phyloP scores from a whole-genome alignment of 1,140 invertebrate genomes.

The Diprion similis region DNA sequence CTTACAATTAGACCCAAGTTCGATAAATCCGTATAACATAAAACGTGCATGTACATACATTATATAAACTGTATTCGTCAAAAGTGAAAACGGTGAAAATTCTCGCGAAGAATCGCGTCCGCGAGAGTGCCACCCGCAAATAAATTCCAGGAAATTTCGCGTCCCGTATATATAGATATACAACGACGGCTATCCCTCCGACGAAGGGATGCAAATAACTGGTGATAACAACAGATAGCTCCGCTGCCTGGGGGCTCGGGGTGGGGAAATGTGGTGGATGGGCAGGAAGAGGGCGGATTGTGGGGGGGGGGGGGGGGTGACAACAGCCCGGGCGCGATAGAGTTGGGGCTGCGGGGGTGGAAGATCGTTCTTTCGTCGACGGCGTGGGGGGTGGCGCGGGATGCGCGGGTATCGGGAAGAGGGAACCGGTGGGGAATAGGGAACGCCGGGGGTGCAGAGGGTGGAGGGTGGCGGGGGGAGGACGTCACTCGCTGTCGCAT shows the following conservation, averaged over 20 bases:
- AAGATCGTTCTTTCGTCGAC: constrained; percentile 26
- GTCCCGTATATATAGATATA: constrained; percentile 15
- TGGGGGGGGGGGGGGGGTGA: constrained; percentile 36
- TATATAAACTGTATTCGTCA: neutral
- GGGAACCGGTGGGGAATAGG: constrained; percentile 13
- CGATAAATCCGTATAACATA: too few species aligned
- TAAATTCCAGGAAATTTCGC: constrained; percentile 7
- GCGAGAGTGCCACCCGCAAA: neutral
- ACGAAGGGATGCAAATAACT: constrained; percentile 59
- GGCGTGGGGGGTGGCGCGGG: constrained; percentile 21
- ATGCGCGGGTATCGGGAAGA: constrained; percentile 6
- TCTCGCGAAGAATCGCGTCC: neutral
- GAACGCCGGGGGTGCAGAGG: constrained; percentile 16
- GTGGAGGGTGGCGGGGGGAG: constrained; percentile 29
- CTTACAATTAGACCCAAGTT: too few species aligned
- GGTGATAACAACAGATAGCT: constrained; percentile 60
- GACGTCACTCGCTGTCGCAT: constrained; percentile 59
- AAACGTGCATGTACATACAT: too few species aligned
- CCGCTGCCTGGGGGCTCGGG: constrained; percentile 28
- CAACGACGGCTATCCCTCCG: constrained; percentile 30
- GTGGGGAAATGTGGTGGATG: constrained; percentile 10
- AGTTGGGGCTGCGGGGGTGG: constrained; percentile 25
- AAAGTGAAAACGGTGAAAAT: neutral
- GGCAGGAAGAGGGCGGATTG: constrained; percentile 11
- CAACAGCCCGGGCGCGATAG: constrained; percentile 35